phyloP scores from a whole-genome alignment of 2,888 invertebrate species.

The Clanis bilineata region DNA sequence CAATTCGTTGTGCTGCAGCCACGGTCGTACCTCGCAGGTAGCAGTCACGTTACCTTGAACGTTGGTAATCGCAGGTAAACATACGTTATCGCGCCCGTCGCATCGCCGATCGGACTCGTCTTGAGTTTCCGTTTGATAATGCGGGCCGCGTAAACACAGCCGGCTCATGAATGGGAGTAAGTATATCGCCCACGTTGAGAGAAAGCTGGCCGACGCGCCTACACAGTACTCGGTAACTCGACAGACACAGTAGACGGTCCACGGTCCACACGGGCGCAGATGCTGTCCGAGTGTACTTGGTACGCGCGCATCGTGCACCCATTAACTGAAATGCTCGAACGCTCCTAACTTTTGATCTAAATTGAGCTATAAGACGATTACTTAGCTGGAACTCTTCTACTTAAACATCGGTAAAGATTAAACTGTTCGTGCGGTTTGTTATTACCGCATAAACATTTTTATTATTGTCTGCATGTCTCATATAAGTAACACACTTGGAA shows the following conservation, averaged over 20 bases:
- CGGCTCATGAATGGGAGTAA: conserved; percentile 60
- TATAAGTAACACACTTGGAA: neutral
- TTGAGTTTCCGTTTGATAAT: conserved; percentile 46
- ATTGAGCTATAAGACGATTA: conserved; percentile 13
- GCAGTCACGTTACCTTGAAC: conserved; percentile 60
- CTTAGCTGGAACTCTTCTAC: neutral
- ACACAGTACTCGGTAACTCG: conserved; percentile 28
- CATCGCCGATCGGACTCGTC: conserved; percentile 57
- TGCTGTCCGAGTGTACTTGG: conserved; percentile 19
- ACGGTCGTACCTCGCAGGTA: conserved; percentile 7
- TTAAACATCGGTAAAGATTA: neutral
- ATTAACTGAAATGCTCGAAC: conserved; percentile 22
- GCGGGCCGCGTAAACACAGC: conserved; percentile 44
- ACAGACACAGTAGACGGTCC: too few species aligned
- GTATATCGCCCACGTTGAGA: conserved; percentile 69
- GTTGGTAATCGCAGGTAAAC: conserved; percentile 71
- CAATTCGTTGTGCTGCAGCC: conserved; percentile 15
- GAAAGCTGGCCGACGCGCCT: conserved; percentile 57
- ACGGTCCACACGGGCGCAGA: neutral
- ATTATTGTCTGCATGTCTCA: neutral
- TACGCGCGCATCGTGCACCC: conserved; percentile 22
- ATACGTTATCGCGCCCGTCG: conserved; percentile 61
- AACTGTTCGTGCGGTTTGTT: neutral
- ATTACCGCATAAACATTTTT: neutral
- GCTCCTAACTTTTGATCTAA: conserved; percentile 11